Base-by-base conservation (phyloP, 2,113 vertebrate species). In the Microcebus lehilahytsara region DNA sequence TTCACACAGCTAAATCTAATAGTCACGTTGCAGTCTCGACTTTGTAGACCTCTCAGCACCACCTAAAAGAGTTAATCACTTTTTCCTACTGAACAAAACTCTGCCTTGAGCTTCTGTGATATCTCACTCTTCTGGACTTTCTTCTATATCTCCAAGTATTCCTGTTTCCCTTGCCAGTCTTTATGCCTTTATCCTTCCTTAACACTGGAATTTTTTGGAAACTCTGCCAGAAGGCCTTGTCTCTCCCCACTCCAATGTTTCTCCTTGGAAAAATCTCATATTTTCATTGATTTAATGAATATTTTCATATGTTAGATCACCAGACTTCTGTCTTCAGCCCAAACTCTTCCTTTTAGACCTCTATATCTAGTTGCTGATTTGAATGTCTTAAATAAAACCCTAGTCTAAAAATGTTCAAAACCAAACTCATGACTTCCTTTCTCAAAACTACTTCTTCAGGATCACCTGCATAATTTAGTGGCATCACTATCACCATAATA, bases 241-340 rank as follows among this genome's bases (percentile, higher is more conserved):
- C 8, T 66, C 9, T 58, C 69, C 60, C 92, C 17, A 77, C 2
- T 37, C 2, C 12, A 89, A 25, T 22, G 66, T 89, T 91, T 95
- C 85, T 74, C 14, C 27, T 67, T 67, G 42, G 49, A 78, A 77
- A 77, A 80, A 89, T 17, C 22, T 94, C 62, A 78, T 53, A 25
- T 77, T 80, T 94, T 97, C 25, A 75, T 30, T 93, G 58, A 81
- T 42, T 85, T 86, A 75, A 37, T 91, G 6, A 87, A 23, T 27
- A 58, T 37, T 37, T 12, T 53, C 51, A 80, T 74, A 74, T 20
- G 56, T 4, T 6, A 89, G 9, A 66, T 16, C n/a, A 87, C 46
- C 20, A 66, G 58, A 84, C 1, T 72, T 8, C 53, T 77, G 2
- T 72, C 37, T 93, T 32, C 4, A 91, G 40, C 17, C 3, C 64